Percentiles rank a stretch among this genome's conserved stretches.
phyloP scores from a whole-genome alignment of 2,888 invertebrate species.

The Biston betularia region DNA sequence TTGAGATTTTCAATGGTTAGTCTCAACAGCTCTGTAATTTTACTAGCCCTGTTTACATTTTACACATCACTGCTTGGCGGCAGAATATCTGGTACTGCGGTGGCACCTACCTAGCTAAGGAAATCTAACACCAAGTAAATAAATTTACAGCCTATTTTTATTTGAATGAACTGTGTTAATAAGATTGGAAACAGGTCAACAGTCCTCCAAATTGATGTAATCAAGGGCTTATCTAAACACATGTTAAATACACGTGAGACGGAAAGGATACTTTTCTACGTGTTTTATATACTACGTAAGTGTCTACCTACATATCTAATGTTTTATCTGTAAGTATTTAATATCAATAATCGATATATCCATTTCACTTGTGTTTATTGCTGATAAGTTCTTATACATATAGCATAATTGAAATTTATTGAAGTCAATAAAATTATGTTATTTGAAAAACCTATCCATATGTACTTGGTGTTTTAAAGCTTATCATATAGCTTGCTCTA shows the following conservation, averaged over 20 bases:
- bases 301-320: neutral
- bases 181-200: neutral
- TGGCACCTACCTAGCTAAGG: too few species aligned
- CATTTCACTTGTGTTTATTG: constrained; percentile 11
- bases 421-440: neutral
- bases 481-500: neutral
- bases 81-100: too few species aligned
- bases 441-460: neutral
- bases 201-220: neutral
- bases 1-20: too few species aligned
- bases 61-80: too few species aligned
- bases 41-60: too few species aligned
- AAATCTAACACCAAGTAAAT: too few species aligned
- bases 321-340: constrained; percentile 2
- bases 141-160: too few species aligned
- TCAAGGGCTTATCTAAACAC: neutral
- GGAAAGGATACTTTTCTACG: neutral
- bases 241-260: constrained; percentile 2
- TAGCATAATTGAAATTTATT: constrained; percentile 1
- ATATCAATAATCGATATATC: neutral
- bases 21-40: too few species aligned
- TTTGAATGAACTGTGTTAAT: neutral
- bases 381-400: neutral
- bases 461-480: too few species aligned
- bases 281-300: neutral